phyloP scores from a whole-genome alignment of 2,113 vertebrate species.

The Pitta sordida region DNA sequence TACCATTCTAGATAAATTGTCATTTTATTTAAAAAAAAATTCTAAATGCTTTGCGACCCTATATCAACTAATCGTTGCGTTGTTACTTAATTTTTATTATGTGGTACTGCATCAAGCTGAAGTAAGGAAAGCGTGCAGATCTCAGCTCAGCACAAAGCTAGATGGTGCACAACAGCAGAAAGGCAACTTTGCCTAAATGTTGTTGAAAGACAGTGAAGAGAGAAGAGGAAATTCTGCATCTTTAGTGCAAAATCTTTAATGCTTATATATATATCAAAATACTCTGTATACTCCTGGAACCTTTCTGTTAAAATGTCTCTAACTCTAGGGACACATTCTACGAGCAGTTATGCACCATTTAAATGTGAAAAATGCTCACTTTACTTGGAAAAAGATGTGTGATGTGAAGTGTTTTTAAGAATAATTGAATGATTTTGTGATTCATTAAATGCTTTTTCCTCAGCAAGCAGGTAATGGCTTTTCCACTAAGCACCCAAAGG shows the following conservation, averaged over 20 bases:
- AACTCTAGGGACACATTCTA: constrained; percentile 26
- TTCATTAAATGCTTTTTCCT: constrained; percentile 61
- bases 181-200: constrained; percentile 8
- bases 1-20: neutral
- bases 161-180: neutral
- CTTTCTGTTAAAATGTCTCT: constrained; percentile 31
- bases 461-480: constrained; percentile 33
- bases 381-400: constrained; percentile 56
- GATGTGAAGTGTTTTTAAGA: constrained; percentile 58
- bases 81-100: neutral
- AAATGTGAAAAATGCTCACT: constrained; percentile 61
- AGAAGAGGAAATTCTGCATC: constrained; percentile 40
- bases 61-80: neutral
- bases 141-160: neutral
- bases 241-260: constrained; percentile 14
- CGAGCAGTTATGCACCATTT: constrained; percentile 48
- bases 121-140: neutral
- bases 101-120: neutral
- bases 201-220: constrained; percentile 49
- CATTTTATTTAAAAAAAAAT: neutral
- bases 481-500: constrained; percentile 26
- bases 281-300: neutral
- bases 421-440: constrained; percentile 60
- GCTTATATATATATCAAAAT: constrained; percentile 30
- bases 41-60: neutral